phyloP scores from a whole-genome alignment of 2,888 invertebrate genomes.

The Nesidiocoris tenuis region DNA sequence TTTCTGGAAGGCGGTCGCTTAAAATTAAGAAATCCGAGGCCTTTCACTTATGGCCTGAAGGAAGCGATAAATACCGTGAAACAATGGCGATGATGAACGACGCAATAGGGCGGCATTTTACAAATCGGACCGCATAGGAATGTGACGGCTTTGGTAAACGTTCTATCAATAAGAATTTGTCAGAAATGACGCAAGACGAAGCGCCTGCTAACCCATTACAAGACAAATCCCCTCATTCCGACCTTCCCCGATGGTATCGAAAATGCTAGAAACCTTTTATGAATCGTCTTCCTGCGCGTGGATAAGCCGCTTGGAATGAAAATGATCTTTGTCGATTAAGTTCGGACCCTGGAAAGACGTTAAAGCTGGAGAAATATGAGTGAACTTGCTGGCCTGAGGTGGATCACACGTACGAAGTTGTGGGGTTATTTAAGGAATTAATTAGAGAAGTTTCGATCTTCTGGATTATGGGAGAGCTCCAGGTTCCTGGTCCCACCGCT shows the following conservation, averaged over 20 bases:
- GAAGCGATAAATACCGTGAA: neutral
- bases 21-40: neutral
- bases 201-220: neutral
- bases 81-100: neutral
- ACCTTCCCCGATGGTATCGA: neutral
- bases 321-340: neutral
- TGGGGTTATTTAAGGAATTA: too few species aligned
- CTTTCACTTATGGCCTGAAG: neutral
- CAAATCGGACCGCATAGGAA: neutral
- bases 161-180: neutral
- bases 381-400: neutral
- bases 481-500: too few species aligned
- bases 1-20: too few species aligned
- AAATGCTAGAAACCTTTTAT: neutral
- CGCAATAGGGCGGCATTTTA: neutral
- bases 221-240: neutral
- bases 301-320: neutral
- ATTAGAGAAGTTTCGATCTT: too few species aligned
- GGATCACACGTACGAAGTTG: neutral
- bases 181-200: neutral
- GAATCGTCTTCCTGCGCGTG: neutral
- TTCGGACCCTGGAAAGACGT: neutral
- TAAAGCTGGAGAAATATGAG: neutral
- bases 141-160: neutral
- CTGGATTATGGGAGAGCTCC: too few species aligned